A percentile compares a stretch with the other conserved stretches of the same genome.
Conservation (phyloP, 2,888 invertebrate genomes). For the Clepsis dumicolana region DNA sequence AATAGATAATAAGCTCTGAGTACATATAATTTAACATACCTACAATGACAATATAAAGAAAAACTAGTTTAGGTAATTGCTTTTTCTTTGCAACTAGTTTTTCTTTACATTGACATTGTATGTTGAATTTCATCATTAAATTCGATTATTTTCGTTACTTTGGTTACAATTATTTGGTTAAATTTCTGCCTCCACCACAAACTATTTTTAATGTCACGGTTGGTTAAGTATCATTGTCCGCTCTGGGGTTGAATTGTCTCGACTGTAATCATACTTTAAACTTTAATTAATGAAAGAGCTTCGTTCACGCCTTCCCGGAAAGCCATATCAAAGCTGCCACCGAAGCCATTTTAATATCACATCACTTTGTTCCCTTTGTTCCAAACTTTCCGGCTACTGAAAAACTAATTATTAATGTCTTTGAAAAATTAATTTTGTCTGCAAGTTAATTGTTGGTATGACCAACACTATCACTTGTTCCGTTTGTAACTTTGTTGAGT, state of each 20-base stretch:
- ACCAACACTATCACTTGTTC: background rate
- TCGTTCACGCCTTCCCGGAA: constrained; percentile 37
- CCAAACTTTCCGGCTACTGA: constrained; percentile 18
- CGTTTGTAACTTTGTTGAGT: constrained; percentile 1
- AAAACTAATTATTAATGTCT: constrained; percentile 29
- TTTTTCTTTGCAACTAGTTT: no score
- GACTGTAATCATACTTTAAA: constrained; percentile 38
- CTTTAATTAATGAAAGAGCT: constrained; percentile 37
- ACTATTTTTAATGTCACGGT: constrained; percentile 4
- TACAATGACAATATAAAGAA: no score
- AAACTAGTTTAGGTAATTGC: no score
- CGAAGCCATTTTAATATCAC: constrained; percentile 41
- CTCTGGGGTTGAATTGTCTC: constrained; percentile 21
- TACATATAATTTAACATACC: background rate
- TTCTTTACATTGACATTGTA: no score
- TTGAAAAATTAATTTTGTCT: constrained; percentile 12
- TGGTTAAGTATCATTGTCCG: constrained; percentile 1
- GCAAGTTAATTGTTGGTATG: background rate
- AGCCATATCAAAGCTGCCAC: constrained; percentile 37
- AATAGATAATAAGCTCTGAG: background rate
- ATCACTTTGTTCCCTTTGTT: constrained; percentile 36
- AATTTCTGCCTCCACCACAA: background rate
- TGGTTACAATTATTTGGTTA: no score
- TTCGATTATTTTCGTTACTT: no score
- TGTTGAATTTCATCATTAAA: no score